Percentiles rank a stretch among this genome's conserved stretches.
These are phyloP conservation scores for Clarias magur DNA, from an alignment of 2,113 vertebrate species.

Conservation along the genomic window DNA sequence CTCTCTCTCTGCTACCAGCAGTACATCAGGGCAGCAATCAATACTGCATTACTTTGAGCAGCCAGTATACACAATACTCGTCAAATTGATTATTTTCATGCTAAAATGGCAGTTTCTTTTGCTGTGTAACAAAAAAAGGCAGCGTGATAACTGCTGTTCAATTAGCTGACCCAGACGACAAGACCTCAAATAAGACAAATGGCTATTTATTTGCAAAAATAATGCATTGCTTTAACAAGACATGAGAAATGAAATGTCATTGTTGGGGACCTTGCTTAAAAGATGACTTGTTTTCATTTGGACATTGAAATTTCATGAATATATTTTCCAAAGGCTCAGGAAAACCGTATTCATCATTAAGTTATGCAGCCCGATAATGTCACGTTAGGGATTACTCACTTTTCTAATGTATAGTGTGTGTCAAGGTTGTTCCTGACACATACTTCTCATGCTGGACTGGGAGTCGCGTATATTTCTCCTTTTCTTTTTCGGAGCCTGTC, in stretches of 20 bases:
- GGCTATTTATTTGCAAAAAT: conserved; percentile 73
- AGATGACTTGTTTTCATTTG: conserved; percentile 74
- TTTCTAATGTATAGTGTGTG: conserved; percentile 65
- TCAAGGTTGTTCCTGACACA: conserved; percentile 58
- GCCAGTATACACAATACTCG: conserved; percentile 77
- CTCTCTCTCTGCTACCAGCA: conserved; percentile 55
- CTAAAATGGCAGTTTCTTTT: conserved; percentile 78
- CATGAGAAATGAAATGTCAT: conserved; percentile 74
- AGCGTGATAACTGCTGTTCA: conserved; percentile 69
- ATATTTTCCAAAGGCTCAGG: conserved; percentile 69
- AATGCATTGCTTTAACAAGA: conserved; percentile 64
- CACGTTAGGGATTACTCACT: conserved; percentile 72
- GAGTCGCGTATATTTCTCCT: conserved; percentile 5
- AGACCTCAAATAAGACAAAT: conserved; percentile 66
- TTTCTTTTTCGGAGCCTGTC: neutral
- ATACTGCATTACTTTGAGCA: conserved; percentile 80
- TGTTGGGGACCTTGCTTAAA: conserved; percentile 71
- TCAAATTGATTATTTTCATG: conserved; percentile 79
- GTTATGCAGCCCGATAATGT: conserved; percentile 70
- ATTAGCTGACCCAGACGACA: conserved; percentile 61
- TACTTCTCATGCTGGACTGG: conserved; percentile 37
- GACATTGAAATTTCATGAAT: conserved; percentile 83
- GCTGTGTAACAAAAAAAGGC: conserved; percentile 54
- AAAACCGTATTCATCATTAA: conserved; percentile 76
- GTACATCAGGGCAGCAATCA: conserved; percentile 73